Base-by-base conservation (phyloP, 2,888 invertebrate species). In the Apodemia mormo region DNA sequence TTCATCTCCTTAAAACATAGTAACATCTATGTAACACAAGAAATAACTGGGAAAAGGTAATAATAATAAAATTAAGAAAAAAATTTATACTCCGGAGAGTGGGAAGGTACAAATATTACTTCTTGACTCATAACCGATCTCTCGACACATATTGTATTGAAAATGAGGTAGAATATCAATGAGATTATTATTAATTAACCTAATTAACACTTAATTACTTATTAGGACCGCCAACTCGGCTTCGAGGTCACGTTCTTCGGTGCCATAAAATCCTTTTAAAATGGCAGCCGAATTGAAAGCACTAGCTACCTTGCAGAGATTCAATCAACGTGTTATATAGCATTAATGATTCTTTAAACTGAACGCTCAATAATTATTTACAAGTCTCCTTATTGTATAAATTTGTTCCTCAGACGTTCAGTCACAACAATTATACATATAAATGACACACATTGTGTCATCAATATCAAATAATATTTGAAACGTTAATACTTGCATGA, bases 11-110 rank as follows among this genome's bases (percentile, higher is more conserved):
- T 92, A 94, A 92, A 93, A 93, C 93, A 93, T 93, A 93, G 93
- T 93, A 94, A 94, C 94, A 94, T 94, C 92, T 94, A 94, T 92
- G 93, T 90, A 94, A 94, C 92, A 94, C 93, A 94, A 93, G 93
- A 89, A 89, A 83, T 90, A 92, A 92, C 91, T 88, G 89, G 90
- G 88, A 85, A 87, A 89, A 86, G 83, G 84, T 85, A 89, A 88
- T 89, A 89, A 88, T 89, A 89, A 90, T 87, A 89, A 86, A 83
- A 85, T 84, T 85, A 89, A 88, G 81, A 81, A 84, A 85, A 87
- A 85, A 84, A 82, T 92, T 93, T 93, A 94, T 92, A 93, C 94
- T 94, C 94, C 93, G 80, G 82, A 79, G 93, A 92, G 92, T 93
- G 86, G 85, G 84, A 85, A 93, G 93, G 93, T 93, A 93, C 92